These are phyloP conservation scores for Momotus momota DNA, from an alignment of 2,797 vertebrate genomes.

Conservation along the genomic window DNA sequence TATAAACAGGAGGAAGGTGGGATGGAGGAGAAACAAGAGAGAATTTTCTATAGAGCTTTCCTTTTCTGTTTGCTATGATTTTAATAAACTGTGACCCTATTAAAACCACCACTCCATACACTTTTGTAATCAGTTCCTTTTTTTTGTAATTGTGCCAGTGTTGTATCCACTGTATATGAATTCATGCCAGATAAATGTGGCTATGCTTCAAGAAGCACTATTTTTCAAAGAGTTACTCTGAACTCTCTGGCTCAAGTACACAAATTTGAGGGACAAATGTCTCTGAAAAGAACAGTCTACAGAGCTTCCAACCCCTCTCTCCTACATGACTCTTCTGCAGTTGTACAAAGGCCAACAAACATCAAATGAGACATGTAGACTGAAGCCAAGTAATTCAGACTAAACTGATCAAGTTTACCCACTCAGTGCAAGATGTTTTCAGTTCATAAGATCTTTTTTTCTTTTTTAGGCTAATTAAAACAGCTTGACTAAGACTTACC, in stretches of 20 bases:
- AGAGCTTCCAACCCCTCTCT: constrained; percentile 21
- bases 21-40: background rate
- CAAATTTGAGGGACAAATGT: constrained; percentile 46
- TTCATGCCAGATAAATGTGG: constrained; percentile 30
- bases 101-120: constrained; percentile 36
- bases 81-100: constrained; percentile 38
- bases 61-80: constrained; percentile 28
- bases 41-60: background rate
- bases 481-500: constrained; percentile 76
- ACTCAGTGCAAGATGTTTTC: constrained; percentile 72
- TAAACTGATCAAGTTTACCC: constrained; percentile 67
- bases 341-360: constrained; percentile 59
- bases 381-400: constrained; percentile 69
- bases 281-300: constrained; percentile 48
- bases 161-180: constrained; percentile 45
- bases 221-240: constrained; percentile 56
- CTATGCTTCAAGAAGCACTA: constrained; percentile 43
- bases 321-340: constrained; percentile 56
- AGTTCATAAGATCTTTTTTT: constrained; percentile 63
- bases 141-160: constrained; percentile 55
- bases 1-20: background rate
- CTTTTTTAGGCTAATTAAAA: constrained; percentile 76
- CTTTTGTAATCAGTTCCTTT: constrained; percentile 38
- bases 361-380: constrained; percentile 60
- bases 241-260: constrained; percentile 52